Evolutionary conservation across 2,113 vertebrate genomes (phyloP).

Genomic region (Podocnemis expansa): DNA sequence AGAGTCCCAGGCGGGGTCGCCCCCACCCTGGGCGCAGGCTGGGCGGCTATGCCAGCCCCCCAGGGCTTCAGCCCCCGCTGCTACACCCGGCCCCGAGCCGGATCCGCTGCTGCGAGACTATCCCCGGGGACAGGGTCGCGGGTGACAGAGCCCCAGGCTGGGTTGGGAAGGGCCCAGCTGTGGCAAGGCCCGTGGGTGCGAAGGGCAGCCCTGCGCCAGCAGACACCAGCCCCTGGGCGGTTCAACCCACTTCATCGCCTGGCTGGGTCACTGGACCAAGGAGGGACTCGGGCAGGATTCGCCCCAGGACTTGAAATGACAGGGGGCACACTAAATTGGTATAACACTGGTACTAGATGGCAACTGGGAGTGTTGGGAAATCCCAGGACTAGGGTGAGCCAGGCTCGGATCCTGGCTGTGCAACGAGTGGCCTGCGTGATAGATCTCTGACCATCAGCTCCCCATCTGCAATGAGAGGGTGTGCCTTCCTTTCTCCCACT

Average conservation of each 20-base stretch:
- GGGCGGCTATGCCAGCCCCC: too few relatives aligned
- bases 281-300: neutral
- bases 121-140: too few relatives aligned
- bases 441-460: neutral
- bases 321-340: too few relatives aligned
- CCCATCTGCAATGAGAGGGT: neutral
- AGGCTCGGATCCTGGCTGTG: neutral
- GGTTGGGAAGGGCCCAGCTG: neutral
- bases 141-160: neutral
- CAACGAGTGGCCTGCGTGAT: neutral
- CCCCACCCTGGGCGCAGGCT: too few relatives aligned
- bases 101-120: too few relatives aligned
- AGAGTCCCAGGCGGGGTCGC: too few relatives aligned
- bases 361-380: too few relatives aligned
- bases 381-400: neutral
- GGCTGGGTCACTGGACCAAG: neutral
- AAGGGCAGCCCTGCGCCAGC: neutral
- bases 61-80: too few relatives aligned
- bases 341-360: too few relatives aligned
- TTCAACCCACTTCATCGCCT: neutral
- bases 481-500: neutral
- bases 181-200: too few relatives aligned
- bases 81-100: too few relatives aligned
- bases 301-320: too few relatives aligned
- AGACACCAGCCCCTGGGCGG: neutral